phyloP scores from a whole-genome alignment of 2,797 vertebrate genomes.

The Sebastiscus albofasciatus region DNA sequence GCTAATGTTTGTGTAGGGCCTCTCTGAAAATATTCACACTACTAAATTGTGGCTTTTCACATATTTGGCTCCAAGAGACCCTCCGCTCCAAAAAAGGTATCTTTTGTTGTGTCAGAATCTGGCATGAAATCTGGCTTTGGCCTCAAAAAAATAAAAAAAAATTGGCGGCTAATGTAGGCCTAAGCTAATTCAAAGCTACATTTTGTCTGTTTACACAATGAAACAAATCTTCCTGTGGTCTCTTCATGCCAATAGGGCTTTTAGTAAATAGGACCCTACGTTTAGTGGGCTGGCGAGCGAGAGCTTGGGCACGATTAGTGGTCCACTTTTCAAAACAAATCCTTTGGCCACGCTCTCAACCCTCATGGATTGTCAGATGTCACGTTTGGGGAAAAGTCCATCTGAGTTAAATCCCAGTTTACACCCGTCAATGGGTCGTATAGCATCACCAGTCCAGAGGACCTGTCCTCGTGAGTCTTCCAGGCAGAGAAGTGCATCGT shows the following conservation, averaged over 20 bases:
- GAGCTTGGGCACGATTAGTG: slow-evolving; percentile 34
- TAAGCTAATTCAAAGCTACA: slow-evolving; percentile 62
- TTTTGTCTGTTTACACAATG: slow-evolving; percentile 66
- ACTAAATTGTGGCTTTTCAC: slow-evolving; percentile 57
- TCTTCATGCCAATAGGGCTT: slow-evolving; percentile 58
- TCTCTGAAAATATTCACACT: slow-evolving; percentile 46
- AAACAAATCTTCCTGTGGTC: slow-evolving; percentile 66
- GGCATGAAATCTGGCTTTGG: slow-evolving; percentile 41
- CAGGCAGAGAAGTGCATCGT: slow-evolving; percentile 21
- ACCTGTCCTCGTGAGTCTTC: slow-evolving; percentile 22
- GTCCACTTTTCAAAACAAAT: slow-evolving; percentile 53
- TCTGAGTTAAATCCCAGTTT: slow-evolving; percentile 50
- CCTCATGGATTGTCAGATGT: slow-evolving; percentile 53
- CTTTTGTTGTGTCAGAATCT: slow-evolving; percentile 64
- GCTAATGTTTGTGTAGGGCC: slow-evolving; percentile 29
- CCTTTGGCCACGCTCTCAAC: slow-evolving; percentile 34
- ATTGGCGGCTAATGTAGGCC: slow-evolving; percentile 37
- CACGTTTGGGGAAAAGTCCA: slow-evolving; percentile 47
- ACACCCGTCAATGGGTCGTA: slow-evolving; percentile 34
- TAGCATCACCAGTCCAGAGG: slow-evolving; percentile 26
- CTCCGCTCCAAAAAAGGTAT: slow-evolving; percentile 31
- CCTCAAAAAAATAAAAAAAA: slow-evolving; percentile 36
- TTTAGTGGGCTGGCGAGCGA: slow-evolving; percentile 51
- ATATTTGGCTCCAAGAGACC: slow-evolving; percentile 57
- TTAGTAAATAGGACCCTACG: slow-evolving; percentile 49